Conservation (phyloP, 2,888 invertebrate species). For the Luffia ferchaultella region DNA sequence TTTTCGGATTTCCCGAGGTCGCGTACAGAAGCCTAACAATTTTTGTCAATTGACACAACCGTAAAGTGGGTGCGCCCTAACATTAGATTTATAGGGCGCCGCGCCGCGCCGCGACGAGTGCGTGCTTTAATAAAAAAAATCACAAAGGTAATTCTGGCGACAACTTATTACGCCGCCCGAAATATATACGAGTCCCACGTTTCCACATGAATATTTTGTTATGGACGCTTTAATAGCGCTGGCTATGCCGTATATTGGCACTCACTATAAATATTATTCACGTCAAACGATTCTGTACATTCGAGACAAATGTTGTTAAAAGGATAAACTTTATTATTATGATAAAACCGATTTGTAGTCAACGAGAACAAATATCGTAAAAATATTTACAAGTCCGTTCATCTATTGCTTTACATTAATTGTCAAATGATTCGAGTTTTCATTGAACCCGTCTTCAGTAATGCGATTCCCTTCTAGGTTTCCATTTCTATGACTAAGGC, state of each 20-base stretch:
- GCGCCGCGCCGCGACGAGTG: conserved; percentile 27
- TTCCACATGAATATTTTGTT: conserved; percentile 34
- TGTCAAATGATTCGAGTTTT: too few species aligned
- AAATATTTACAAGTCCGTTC: too few species aligned
- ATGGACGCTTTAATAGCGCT: neutral
- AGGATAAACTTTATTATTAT: too few species aligned
- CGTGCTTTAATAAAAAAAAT: conserved; percentile 56
- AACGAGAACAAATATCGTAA: too few species aligned
- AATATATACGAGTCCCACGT: conserved; percentile 46
- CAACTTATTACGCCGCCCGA: conserved; percentile 51
- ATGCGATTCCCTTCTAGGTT: neutral
- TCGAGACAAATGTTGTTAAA: neutral
- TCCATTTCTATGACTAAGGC: neutral
- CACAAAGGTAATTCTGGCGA: conserved; percentile 55
- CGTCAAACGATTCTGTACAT: neutral
- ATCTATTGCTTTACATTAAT: too few species aligned
- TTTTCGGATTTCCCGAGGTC: neutral
- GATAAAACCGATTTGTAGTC: too few species aligned
- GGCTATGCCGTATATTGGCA: neutral
- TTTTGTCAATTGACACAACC: conserved; percentile 47
- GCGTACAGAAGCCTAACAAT: conserved; percentile 35
- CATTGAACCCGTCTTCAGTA: too few species aligned
- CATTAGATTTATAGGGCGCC: conserved; percentile 60
- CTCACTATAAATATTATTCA: neutral
- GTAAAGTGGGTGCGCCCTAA: conserved; percentile 47